Conservation (phyloP, 1,140 invertebrate genomes). For the Luehdorfia chinensis region DNA sequence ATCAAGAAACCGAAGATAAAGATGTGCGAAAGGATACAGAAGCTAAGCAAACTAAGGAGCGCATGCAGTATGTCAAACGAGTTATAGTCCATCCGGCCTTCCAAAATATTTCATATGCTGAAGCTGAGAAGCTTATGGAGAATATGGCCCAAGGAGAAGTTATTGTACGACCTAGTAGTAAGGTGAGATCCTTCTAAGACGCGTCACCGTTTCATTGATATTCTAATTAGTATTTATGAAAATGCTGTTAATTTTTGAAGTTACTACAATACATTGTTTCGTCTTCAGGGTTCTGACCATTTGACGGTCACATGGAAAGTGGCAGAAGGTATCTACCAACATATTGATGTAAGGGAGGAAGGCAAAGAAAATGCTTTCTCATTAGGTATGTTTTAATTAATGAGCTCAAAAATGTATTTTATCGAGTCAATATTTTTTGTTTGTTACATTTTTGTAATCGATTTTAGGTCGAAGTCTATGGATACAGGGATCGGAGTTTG, state of each 20-base stretch:
- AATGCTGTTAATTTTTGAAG: background rate
- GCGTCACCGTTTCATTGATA: no score
- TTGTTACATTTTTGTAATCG: conserved; percentile 7
- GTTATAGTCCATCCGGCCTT: conserved; percentile 99
- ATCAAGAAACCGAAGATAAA: conserved; percentile 90
- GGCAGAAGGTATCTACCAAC: conserved; percentile 94
- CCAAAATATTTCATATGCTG: conserved; percentile 96
- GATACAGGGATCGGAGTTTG: conserved; percentile 95
- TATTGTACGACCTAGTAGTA: conserved; percentile 96
- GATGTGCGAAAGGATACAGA: conserved; percentile 89
- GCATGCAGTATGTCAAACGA: conserved; percentile 93
- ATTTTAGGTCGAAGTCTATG: conserved; percentile 81
- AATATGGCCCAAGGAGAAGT: conserved; percentile 97
- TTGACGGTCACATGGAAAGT: conserved; percentile 99
- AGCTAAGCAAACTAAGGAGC: conserved; percentile 86
- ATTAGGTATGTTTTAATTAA: conserved; percentile 81
- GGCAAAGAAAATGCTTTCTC: conserved; percentile 98
- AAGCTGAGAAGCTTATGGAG: conserved; percentile 94
- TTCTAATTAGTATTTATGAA: no score
- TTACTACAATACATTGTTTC: background rate
- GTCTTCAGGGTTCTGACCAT: conserved; percentile 89
- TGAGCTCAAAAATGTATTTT: background rate
- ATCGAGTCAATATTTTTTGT: conserved; percentile 22
- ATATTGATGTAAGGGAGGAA: conserved; percentile 97
- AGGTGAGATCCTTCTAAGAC: no score